Conservation (phyloP, 1,140 invertebrate genomes). For the Chrysoperla carnea region DNA sequence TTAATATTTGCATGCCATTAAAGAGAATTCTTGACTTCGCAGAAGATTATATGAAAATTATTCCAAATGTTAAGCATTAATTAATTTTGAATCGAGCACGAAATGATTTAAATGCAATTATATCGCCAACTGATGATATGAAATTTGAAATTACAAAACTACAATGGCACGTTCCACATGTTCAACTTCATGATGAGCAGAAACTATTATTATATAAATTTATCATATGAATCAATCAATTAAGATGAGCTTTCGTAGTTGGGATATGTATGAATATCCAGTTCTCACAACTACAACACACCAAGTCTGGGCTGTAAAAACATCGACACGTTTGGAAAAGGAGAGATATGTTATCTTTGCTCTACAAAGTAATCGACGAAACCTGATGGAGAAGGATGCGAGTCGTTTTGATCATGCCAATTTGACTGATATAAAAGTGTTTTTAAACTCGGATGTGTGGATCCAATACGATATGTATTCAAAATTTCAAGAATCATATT, state of each 20-base stretch:
- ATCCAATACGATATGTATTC: conserved; percentile 6
- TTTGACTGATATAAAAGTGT: conserved; percentile 8
- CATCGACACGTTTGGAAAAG: conserved; percentile 6
- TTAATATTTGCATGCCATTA: conserved; percentile 17
- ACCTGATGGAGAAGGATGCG: not conserved
- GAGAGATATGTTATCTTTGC: conserved; percentile 6
- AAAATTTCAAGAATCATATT: conserved; percentile 7
- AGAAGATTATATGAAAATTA: conserved; percentile 22
- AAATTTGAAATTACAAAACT: not conserved
- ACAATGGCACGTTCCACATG: conserved; percentile 7
- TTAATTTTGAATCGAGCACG: conserved; percentile 17
- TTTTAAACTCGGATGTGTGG: conserved; percentile 9
- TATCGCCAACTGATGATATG: conserved; percentile 1
- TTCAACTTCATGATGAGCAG: conserved; percentile 2
- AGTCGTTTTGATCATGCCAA: conserved; percentile 7
- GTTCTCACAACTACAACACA: conserved; percentile 3
- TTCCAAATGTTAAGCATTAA: conserved; percentile 22
- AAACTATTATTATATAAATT: conserved; percentile 5
- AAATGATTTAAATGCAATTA: conserved; percentile 7
- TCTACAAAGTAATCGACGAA: conserved; percentile 6
- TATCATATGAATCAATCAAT: conserved; percentile 5
- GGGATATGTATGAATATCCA: conserved; percentile 8
- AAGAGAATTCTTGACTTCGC: conserved; percentile 19
- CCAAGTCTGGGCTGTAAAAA: conserved; percentile 9
- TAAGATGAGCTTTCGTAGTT: conserved; percentile 5